Evolutionary conservation across 2,797 vertebrate species (phyloP).

Genomic region (Prunella strophiata): DNA sequence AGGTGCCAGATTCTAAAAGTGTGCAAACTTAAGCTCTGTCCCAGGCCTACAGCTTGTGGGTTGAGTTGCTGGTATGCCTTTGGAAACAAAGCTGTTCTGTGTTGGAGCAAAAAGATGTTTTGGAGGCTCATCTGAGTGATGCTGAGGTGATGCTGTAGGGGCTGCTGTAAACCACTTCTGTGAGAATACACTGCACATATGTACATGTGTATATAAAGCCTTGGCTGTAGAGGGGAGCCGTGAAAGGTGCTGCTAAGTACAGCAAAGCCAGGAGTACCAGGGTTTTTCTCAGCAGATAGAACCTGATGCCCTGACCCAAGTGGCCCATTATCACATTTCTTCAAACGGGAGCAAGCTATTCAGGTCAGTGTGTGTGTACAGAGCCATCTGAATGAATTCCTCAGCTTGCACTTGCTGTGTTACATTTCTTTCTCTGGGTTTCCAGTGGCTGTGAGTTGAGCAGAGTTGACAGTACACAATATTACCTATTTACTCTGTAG

Average conservation of each 20-base stretch:
- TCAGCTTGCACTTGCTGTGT: not conserved
- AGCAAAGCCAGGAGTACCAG: not conserved
- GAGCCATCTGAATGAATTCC: not conserved
- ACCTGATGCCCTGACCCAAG: not conserved
- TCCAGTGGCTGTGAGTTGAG: not conserved
- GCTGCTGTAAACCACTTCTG: not conserved
- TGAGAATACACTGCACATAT: not conserved
- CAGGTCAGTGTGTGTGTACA: not conserved
- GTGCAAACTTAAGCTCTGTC: not conserved
- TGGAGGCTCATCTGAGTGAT: not conserved
- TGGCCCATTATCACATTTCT: not conserved
- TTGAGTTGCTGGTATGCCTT: not conserved
- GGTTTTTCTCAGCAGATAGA: not conserved
- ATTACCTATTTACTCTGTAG: conserved; percentile 13
- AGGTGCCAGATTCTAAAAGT: not conserved
- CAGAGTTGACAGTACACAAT: conserved; percentile 2
- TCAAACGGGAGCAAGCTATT: not conserved
- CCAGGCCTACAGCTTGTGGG: not conserved
- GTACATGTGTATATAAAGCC: rapidly evolving
- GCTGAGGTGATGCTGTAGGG: not conserved
- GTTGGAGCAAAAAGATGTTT: not conserved
- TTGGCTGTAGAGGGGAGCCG: rapidly evolving
- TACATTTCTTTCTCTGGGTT: not conserved
- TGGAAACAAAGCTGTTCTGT: not conserved
- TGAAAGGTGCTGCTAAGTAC: not conserved